These are phyloP conservation scores for Montipora efflorescens DNA, from an alignment of 64 coral and sea anemone species.

Conservation along the genomic window DNA sequence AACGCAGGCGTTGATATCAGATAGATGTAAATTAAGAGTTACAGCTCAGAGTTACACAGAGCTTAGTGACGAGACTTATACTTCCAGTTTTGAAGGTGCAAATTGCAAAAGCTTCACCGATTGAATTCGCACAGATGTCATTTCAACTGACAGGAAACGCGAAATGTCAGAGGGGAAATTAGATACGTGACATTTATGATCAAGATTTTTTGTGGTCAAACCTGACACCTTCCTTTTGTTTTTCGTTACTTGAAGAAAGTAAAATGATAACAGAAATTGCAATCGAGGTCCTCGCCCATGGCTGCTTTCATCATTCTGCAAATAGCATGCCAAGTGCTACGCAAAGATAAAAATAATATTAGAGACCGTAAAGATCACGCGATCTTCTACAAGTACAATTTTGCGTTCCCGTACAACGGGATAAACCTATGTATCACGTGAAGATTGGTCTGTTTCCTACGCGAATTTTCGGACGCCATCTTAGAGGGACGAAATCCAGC, in stretches of 20 bases:
- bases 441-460: too few relatives aligned
- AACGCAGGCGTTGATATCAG: background rate
- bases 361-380: background rate
- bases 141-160: constrained; percentile 40
- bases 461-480: too few relatives aligned
- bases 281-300: background rate
- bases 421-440: too few relatives aligned
- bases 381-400: background rate
- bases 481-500: too few relatives aligned
- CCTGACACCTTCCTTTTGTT: background rate
- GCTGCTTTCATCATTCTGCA: background rate
- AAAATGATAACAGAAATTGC: background rate
- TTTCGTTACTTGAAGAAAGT: background rate
- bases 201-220: constrained; percentile 46
- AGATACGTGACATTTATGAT: constrained; percentile 2
- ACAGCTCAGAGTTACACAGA: background rate
- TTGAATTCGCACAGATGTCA: background rate
- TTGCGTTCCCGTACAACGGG: too few relatives aligned
- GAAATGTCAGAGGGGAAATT: constrained; percentile 22
- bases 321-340: background rate
- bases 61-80: background rate
- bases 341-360: background rate
- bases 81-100: background rate
- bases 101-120: background rate
- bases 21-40: background rate